Base-by-base conservation (phyloP, 1,140 invertebrate genomes). In the Alviniconcha marisindica region DNA sequence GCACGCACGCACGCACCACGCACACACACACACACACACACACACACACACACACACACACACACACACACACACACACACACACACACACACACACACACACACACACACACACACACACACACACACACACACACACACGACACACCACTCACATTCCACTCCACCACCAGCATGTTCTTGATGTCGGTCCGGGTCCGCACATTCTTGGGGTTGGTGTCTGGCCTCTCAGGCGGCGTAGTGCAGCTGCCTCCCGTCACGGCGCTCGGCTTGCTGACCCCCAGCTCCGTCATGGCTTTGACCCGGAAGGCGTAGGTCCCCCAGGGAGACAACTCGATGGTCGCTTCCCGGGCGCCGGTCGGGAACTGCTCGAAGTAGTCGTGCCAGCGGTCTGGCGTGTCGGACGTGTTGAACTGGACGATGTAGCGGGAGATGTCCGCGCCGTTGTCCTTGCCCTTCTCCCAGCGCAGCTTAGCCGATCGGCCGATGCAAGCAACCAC, bases 191-290 rank as follows among this genome's bases (percentile, higher is more conserved):
- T 98, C 91, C 96, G 95, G 2, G 98, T 98, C 88, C 96, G 95
- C 0, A 99, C 98, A 91, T 99, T 97, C 85, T 97, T 97, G 0
- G 99, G 99, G 94, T 99, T 99, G 93, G 97, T 97, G 89, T 95
- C 96, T 0, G 99, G 99, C 82, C 98, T 96, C 92, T 97, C 97
- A 2, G 97, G 95, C 84, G 96, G 95, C 0, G 98, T 99, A 31
- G 95, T 96, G 91, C 99, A 99, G n/a, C 96, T 94, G 33, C 88
- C 84, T 12, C 95, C 94, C 24, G 96, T 96, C 93, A 97, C 95
- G 74, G 94, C 83, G 84, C 98, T 99, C 0, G 98, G 97, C 40
- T 95, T 89, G 48, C 98, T 99, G 18, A 95, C 95, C 0, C 98
- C 98, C 88, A 99, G 97, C 93, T 97, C 98, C 93, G 99, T 99